Evolutionary conservation across 1,140 invertebrate genomes (phyloP).

Genomic region (Heterodera carotae): DNA sequence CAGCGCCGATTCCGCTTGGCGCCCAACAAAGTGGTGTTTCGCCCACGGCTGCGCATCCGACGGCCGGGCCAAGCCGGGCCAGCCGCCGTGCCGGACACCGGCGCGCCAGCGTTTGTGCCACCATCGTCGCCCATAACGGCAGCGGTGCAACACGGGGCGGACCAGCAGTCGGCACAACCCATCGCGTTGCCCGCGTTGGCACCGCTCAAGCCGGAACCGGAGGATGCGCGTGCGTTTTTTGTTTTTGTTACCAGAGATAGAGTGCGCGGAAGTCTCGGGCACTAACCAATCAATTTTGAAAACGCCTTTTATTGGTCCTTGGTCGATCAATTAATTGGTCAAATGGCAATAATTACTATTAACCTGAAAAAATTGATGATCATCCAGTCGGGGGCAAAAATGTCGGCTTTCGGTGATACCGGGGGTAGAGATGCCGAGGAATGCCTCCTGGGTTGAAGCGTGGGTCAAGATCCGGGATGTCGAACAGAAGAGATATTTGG

Average conservation of each 20-base stretch:
- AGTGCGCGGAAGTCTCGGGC: too few relatives aligned
- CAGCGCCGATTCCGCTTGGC: constrained; percentile 47
- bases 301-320: too few relatives aligned
- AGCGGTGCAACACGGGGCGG: background rate
- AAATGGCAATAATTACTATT: too few relatives aligned
- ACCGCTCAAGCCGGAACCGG: constrained; percentile 10
- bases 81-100: background rate
- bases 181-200: constrained; percentile 22
- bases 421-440: too few relatives aligned
- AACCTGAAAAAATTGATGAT: too few relatives aligned
- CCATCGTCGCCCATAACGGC: constrained; percentile 9
- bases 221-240: background rate
- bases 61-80: constrained; percentile 37
- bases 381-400: too few relatives aligned
- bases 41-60: constrained; percentile 47
- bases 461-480: too few relatives aligned
- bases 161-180: constrained; percentile 8
- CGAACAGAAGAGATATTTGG: too few relatives aligned
- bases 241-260: background rate
- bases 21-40: constrained; percentile 47
- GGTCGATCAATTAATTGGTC: too few relatives aligned
- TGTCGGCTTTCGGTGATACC: too few relatives aligned
- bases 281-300: too few relatives aligned
- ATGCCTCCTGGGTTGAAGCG: too few relatives aligned
- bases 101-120: background rate